Conservation (phyloP, 2,888 invertebrate species). For the Encarsia formosa region DNA sequence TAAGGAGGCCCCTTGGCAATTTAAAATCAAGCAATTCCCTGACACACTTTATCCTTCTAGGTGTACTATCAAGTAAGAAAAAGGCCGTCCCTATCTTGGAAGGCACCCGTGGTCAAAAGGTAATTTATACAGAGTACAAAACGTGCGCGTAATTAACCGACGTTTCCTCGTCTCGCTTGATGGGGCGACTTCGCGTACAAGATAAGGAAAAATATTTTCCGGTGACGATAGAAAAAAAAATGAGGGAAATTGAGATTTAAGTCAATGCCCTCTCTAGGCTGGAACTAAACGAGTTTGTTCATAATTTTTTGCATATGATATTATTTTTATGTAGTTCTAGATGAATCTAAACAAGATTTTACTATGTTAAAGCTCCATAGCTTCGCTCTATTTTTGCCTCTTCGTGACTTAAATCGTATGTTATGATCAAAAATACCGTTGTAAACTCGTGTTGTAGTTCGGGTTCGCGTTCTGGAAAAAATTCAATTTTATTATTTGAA, state of each 20-base stretch:
- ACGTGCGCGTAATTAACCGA: background rate
- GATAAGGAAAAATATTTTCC: constrained; percentile 23
- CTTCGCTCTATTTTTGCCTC: no score
- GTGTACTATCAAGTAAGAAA: constrained; percentile 16
- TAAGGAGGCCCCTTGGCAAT: constrained; percentile 13
- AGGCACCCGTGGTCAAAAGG: background rate
- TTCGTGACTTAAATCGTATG: no score
- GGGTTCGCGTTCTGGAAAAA: constrained; percentile 20
- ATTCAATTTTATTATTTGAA: background rate
- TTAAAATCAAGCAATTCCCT: constrained; percentile 2
- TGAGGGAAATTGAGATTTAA: no score
- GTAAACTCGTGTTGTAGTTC: constrained; percentile 27
- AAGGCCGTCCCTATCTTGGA: constrained; percentile 19
- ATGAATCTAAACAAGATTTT: no score
- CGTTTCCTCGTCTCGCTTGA: constrained; percentile 11
- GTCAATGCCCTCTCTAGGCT: no score
- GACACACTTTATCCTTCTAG: constrained; percentile 16
- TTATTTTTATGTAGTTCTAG: no score
- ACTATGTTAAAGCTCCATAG: no score
- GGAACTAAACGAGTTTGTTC: no score
- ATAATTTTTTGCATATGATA: no score
- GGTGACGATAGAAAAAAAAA: constrained; percentile 17
- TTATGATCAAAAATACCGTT: constrained; percentile 42
- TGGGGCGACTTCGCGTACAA: background rate
- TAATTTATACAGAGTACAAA: constrained; percentile 16